A percentile compares a stretch with the other conserved stretches of the same genome.
phyloP scores from a whole-genome alignment of 1,140 invertebrate genomes.

The Musca vetustissima region DNA sequence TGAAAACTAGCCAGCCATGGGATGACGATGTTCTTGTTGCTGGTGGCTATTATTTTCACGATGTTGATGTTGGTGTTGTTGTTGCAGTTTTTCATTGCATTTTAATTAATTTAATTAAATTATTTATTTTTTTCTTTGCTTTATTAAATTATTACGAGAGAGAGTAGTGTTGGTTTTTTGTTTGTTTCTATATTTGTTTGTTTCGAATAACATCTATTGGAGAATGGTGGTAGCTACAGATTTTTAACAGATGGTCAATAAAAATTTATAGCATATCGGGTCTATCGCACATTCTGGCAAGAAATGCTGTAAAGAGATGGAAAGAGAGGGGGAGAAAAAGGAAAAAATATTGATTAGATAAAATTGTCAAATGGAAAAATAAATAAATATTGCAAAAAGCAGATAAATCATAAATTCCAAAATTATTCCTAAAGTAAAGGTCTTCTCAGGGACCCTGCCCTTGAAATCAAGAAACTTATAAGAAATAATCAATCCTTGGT shows the following conservation, averaged over 20 bases:
- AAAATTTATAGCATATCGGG: conserved; percentile 48
- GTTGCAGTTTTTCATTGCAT: conserved; percentile 15
- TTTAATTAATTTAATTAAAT: conserved; percentile 27
- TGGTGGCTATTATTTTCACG: not conserved
- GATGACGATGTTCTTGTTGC: not conserved
- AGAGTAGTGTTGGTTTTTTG: conserved; percentile 43
- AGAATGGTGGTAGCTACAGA: conserved; percentile 55
- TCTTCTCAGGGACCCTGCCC: no score
- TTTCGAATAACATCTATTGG: conserved; percentile 52
- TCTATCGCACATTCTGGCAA: conserved; percentile 70
- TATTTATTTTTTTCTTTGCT: conserved; percentile 13
- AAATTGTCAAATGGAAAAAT: not conserved
- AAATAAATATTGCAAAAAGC: no score
- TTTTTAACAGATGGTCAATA: conserved; percentile 34
- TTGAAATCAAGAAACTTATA: no score
- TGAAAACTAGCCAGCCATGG: conserved; percentile 36
- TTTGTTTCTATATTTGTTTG: no score
- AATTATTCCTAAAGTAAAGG: no score
- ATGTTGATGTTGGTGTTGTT: not conserved
- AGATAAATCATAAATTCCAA: no score
- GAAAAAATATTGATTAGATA: not conserved
- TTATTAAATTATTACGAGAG: conserved; percentile 50
- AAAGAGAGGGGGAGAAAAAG: conserved; percentile 23
- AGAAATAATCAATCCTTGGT: no score
- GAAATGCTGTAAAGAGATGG: conserved; percentile 65